These are phyloP conservation scores for Rynchops niger DNA, from an alignment of 2,113 vertebrate species.

Conservation along the genomic window DNA sequence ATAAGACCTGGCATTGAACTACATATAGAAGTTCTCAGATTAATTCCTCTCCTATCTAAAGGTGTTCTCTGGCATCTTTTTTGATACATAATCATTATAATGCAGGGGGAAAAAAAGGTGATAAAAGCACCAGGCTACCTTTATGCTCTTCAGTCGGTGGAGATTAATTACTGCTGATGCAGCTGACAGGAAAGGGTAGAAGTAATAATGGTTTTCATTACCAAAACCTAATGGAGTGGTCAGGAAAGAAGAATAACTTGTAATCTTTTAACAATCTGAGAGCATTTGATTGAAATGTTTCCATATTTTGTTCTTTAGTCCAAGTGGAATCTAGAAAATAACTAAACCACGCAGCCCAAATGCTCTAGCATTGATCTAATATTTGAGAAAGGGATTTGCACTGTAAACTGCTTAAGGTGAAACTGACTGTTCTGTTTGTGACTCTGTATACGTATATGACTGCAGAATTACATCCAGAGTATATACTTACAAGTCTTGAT, in stretches of 20 bases:
- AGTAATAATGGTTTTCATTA: not conserved
- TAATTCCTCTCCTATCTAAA: not conserved
- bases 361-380: not conserved
- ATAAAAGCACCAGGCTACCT: not conserved
- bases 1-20: not conserved
- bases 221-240: not conserved
- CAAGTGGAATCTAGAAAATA: not conserved
- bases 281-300: not conserved
- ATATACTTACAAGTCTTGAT: not conserved
- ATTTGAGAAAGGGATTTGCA: not conserved
- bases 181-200: not conserved
- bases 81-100: not conserved
- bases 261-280: not conserved
- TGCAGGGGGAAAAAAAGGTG: not conserved
- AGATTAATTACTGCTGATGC: conserved; percentile 11
- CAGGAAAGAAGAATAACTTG: not conserved
- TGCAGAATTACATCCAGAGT: not conserved
- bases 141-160: not conserved
- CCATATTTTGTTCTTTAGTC: not conserved
- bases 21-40: not conserved
- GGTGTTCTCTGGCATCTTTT: not conserved
- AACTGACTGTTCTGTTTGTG: not conserved
- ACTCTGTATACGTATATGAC: not conserved
- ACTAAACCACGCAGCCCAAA: not conserved
- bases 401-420: not conserved